These are phyloP conservation scores for Xerus inauris DNA, from an alignment of 2,113 vertebrate species.

Conservation along the genomic window DNA sequence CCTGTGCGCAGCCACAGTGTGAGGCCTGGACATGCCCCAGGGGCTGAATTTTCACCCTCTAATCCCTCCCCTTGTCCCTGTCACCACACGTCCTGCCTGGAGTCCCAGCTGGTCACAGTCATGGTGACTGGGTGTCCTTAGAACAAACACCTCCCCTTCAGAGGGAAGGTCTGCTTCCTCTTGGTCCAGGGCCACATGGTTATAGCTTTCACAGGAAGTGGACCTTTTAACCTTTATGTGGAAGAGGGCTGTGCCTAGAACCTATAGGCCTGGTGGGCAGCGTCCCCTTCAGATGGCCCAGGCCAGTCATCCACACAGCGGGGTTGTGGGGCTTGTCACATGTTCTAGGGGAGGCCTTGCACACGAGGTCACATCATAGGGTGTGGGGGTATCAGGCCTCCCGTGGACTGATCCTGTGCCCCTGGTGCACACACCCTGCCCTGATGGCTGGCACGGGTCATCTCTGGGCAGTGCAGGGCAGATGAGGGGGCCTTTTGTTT, in stretches of 20 bases:
- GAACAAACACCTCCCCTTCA: background rate
- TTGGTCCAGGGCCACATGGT: too few species aligned
- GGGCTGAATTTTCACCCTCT: background rate
- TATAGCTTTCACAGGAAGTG: background rate
- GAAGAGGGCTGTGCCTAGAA: background rate
- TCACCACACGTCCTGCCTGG: too few species aligned
- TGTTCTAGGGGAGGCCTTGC: too few species aligned
- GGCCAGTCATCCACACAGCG: accelerated
- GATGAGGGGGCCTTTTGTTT: background rate
- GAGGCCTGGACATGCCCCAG: background rate
- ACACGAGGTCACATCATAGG: background rate
- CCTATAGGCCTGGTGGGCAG: background rate
- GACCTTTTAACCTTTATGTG: background rate
- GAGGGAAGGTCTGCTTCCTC: background rate
- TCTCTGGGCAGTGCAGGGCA: background rate
- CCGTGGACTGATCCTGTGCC: background rate
- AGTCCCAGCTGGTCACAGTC: background rate
- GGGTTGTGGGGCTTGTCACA: background rate
- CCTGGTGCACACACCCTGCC: background rate
- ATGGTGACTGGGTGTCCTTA: background rate
- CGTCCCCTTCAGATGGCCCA: background rate
- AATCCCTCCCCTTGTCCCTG: accelerated
- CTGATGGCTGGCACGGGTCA: too few species aligned
- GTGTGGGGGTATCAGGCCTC: background rate
- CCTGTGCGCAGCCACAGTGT: background rate